A percentile compares a stretch with the other conserved stretches of the same genome.
Evolutionary conservation across 2,888 invertebrate species (phyloP).

Genomic region (Heliconius ethilla): DNA sequence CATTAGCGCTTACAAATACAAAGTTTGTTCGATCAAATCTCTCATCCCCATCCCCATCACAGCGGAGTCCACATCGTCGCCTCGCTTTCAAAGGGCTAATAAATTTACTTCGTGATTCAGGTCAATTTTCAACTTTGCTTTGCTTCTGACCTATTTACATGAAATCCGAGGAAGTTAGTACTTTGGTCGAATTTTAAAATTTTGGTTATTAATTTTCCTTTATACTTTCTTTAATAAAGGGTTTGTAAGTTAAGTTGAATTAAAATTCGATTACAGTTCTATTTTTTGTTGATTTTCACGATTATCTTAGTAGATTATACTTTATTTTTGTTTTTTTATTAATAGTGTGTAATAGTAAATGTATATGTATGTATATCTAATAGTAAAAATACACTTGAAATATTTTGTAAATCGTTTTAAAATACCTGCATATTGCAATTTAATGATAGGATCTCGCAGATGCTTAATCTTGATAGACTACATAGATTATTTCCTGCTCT

Average conservation of each 20-base stretch:
- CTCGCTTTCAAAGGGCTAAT: constrained; percentile 49
- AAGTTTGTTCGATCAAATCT: constrained; percentile 40
- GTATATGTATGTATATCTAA: neutral
- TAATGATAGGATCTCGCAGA: constrained; percentile 30
- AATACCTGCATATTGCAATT: constrained; percentile 28
- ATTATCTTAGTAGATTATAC: neutral
- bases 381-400: neutral
- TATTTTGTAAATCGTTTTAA: neutral
- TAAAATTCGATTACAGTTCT: neutral
- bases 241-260: neutral
- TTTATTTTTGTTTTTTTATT: neutral
- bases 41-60: constrained; percentile 48
- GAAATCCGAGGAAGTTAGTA: constrained; percentile 33
- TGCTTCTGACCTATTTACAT: constrained; percentile 41
- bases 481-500: constrained; percentile 28
- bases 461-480: constrained; percentile 31
- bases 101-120: constrained; percentile 47
- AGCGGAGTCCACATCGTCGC: constrained; percentile 43
- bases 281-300: neutral
- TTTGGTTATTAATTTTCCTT: constrained; percentile 22
- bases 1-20: constrained; percentile 32
- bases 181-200: constrained; percentile 26
- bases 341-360: too few species aligned
- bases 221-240: neutral
- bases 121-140: constrained; percentile 41